Conservation (phyloP, 1,140 invertebrate genomes). For the Drosophila kanapiae region DNA sequence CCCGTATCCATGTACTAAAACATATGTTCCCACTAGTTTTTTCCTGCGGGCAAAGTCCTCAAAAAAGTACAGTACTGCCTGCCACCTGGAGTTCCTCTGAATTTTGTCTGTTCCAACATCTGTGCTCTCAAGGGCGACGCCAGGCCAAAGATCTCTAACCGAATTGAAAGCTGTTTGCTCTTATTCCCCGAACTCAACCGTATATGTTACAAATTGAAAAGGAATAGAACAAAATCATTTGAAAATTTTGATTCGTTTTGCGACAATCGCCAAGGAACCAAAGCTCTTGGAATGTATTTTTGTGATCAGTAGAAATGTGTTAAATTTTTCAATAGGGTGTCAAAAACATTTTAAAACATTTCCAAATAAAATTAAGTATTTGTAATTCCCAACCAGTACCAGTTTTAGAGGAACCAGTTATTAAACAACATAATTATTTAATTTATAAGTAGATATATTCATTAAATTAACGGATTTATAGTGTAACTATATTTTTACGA, state of each 20-base stretch:
- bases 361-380: neutral
- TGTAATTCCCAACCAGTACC: neutral
- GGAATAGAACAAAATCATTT: neutral
- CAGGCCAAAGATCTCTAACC: neutral
- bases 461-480: too few relatives aligned
- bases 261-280: too few relatives aligned
- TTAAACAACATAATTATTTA: too few relatives aligned
- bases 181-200: neutral
- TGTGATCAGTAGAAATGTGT: too few relatives aligned
- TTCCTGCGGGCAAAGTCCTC: conserved; percentile 1
- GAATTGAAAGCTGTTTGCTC: neutral
- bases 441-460: too few relatives aligned
- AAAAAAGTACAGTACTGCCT: neutral
- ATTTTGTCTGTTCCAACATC: conserved; percentile 7
- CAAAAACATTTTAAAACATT: too few relatives aligned
- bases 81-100: conserved; percentile 34
- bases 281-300: neutral
- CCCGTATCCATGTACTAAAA: neutral
- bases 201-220: neutral
- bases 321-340: too few relatives aligned
- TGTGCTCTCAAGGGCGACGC: neutral
- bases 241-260: too few relatives aligned
- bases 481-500: too few relatives aligned
- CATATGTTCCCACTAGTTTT: neutral
- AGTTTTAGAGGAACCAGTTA: neutral